Conservation (phyloP, 64 coral and sea anemone species). For the Porites australiensis region DNA sequence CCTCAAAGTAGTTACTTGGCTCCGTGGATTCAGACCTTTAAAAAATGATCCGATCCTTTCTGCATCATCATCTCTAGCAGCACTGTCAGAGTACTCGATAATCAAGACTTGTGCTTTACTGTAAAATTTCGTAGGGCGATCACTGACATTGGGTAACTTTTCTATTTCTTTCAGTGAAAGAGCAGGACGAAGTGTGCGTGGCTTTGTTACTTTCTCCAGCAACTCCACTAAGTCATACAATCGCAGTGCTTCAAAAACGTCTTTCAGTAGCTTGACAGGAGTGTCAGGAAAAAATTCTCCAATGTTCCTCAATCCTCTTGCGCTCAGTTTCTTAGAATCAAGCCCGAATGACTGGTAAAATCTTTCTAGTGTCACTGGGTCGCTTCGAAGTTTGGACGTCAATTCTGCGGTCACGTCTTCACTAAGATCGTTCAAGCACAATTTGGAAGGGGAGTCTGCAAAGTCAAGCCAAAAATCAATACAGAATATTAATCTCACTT, state of each 20-base stretch:
- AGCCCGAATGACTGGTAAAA: conserved; percentile 20
- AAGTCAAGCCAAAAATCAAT: too few relatives aligned
- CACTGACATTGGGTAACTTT: neutral
- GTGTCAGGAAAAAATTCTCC: conserved; percentile 11
- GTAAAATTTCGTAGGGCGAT: conserved; percentile 15
- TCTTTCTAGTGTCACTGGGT: neutral
- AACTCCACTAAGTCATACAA: conserved; percentile 14
- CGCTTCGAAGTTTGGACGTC: neutral
- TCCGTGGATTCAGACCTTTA: neutral
- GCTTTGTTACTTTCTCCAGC: conserved; percentile 15
- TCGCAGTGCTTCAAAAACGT: neutral
- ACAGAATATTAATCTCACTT: too few relatives aligned
- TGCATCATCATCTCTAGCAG: too few relatives aligned
- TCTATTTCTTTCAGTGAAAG: neutral
- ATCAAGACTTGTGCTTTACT: neutral
- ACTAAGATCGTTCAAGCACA: conserved; percentile 31
- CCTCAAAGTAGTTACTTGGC: neutral
- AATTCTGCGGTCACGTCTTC: neutral
- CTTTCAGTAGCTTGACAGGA: neutral
- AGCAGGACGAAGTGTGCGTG: conserved; percentile 25
- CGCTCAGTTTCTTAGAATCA: neutral
- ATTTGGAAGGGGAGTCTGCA: neutral
- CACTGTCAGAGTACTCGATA: neutral
- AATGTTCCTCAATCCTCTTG: neutral
- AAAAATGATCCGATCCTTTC: conserved; percentile 7